These are phyloP conservation scores for Periparus ater DNA, from an alignment of 2,797 vertebrate genomes.

Conservation along the genomic window DNA sequence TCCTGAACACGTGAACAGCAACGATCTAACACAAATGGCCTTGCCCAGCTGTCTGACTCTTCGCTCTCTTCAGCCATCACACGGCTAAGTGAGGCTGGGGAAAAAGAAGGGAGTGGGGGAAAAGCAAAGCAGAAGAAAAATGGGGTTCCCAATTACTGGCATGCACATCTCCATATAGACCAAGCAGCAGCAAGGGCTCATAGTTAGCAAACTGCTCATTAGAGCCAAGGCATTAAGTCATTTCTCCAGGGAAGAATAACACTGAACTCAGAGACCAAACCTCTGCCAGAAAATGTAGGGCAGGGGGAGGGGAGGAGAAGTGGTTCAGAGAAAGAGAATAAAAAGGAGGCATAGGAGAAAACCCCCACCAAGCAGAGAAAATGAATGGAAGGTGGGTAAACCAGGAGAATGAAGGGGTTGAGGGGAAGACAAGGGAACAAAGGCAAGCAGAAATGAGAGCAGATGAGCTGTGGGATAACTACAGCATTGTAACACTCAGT, in stretches of 20 bases:
- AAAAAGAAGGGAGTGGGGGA: neutral
- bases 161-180: slow-evolving; percentile 54
- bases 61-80: slow-evolving; percentile 2
- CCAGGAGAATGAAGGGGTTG: neutral
- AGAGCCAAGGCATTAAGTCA: slow-evolving; percentile 77
- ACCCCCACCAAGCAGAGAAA: neutral
- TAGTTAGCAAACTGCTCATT: slow-evolving; percentile 54
- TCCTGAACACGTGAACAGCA: neutral
- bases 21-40: neutral
- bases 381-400: neutral
- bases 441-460: neutral
- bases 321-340: neutral
- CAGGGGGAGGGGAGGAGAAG: slow-evolving; percentile 22
- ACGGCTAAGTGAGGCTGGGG: neutral
- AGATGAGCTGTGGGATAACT: neutral
- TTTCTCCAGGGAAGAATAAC: slow-evolving; percentile 72
- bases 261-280: slow-evolving; percentile 55
- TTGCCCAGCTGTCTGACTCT: neutral
- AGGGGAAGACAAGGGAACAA: neutral
- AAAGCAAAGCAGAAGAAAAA: slow-evolving; percentile 50
- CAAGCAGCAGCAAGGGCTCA: slow-evolving; percentile 56
- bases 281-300: slow-evolving; percentile 56
- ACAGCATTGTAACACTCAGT: neutral
- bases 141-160: slow-evolving; percentile 53
- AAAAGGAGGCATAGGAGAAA: neutral